Base-by-base conservation (phyloP, 1,140 invertebrate species). In the Drosophila albomicans region DNA sequence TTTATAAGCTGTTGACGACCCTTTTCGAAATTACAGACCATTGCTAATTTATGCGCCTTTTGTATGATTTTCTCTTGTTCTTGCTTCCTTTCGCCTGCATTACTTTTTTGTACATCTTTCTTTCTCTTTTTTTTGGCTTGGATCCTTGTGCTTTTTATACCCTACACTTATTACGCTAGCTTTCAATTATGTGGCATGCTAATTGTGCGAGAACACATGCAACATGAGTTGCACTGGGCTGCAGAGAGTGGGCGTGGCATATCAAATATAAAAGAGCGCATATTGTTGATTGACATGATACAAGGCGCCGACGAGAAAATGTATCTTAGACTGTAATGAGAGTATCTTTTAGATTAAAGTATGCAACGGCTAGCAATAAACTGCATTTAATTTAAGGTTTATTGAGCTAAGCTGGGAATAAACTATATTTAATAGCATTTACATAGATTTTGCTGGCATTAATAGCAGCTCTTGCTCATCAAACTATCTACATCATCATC, bases 21-120 rank as follows among this genome's bases (percentile, higher is more conserved):
- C 82, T 87, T 78, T 82, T 74, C 51, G 67, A 82, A 89, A 85
- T 89, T 89, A 89, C 85, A 85, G 85, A 89, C 85, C 85, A 89
- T 89, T 89, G 81, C 81, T 89, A 89, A 89, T 89, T 89, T 89
- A 89, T 89, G 85, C 85, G 85, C 75, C 85, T 81, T 81, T 89
- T 84, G 81, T 89, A 89, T 89, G 85, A 89, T 89, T 89, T 89
- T 89, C 68, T 56, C 79, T 32, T 25, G 43, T 48, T 65, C 45
- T 72, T 56, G 6, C 54, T 73, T 30, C 51, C 28, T 41, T 56
- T 59, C 52, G 5, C 8, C 8, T 58, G 41, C 52, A 48, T 65
- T 81, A 54, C 81, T 51, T 48, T 35, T 13, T 10, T 65, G 13
- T 6, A 49, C 3, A 2, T 59, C 2, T 1, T 32, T 46, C 32